Conservation (phyloP, 2,888 invertebrate species). For the Acleris holmiana region DNA sequence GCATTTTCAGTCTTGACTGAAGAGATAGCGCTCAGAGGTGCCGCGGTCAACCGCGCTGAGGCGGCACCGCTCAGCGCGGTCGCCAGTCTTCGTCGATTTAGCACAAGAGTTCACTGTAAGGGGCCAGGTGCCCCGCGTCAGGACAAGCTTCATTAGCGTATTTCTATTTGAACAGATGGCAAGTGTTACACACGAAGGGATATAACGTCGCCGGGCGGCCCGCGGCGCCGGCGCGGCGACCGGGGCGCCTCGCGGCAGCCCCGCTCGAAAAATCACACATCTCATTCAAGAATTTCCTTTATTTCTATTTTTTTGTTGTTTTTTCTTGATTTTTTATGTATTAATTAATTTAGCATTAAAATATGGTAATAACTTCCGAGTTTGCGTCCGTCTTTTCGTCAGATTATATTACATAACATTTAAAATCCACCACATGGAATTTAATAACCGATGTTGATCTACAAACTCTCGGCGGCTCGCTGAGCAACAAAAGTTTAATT, state of each 20-base stretch:
- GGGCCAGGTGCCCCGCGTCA: conserved; percentile 9
- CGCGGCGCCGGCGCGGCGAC: conserved; percentile 39
- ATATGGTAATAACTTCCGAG: conserved; percentile 81
- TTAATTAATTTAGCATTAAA: conserved; percentile 84
- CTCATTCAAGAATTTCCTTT: conserved; percentile 80
- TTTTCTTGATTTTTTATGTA: conserved; percentile 71
- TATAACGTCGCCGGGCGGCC: conserved; percentile 43
- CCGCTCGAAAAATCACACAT: conserved; percentile 70
- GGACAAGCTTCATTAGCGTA: conserved; percentile 30
- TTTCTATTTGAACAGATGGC: conserved; percentile 69
- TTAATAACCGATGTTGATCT: conserved; percentile 61
- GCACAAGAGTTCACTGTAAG: conserved; percentile 44
- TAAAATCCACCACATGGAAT: conserved; percentile 63
- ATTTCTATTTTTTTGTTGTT: conserved; percentile 78
- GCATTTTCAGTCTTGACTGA: conserved; percentile 71
- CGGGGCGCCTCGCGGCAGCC: conserved; percentile 40
- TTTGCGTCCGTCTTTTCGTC: conserved; percentile 76
- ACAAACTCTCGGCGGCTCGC: conserved; percentile 58
- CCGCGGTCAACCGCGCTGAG: background rate
- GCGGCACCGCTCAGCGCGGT: conserved; percentile 22
- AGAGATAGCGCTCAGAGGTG: conserved; percentile 52
- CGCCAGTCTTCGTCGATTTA: conserved; percentile 68
- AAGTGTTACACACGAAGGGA: conserved; percentile 75
- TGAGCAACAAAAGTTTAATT: conserved; percentile 62
- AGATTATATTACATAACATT: conserved; percentile 64